These are phyloP conservation scores for Coregonus ussuriensis DNA, from an alignment of 2,797 vertebrate species.

Conservation along the genomic window DNA sequence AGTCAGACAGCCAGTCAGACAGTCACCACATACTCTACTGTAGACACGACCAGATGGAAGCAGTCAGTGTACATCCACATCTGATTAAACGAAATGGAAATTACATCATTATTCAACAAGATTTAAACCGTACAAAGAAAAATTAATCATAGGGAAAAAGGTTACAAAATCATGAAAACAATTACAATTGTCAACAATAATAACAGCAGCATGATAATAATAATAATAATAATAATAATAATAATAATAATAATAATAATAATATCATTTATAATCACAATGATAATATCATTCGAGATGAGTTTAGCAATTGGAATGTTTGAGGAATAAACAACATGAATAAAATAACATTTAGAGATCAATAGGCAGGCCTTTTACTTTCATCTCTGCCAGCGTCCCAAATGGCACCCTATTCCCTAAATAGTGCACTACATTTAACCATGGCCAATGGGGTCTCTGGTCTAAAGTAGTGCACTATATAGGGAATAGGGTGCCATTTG, in stretches of 20 bases:
- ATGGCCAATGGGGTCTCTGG: no score
- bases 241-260: slow-evolving; percentile 45
- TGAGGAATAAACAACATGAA: slow-evolving; percentile 28
- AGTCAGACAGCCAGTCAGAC: slow-evolving; percentile 47
- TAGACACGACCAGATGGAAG: slow-evolving; percentile 59
- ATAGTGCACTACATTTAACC: no score
- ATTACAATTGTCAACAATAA: slow-evolving; percentile 34
- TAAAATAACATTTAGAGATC: slow-evolving; percentile 44
- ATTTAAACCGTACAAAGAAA: slow-evolving; percentile 45
- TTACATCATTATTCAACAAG: slow-evolving; percentile 55
- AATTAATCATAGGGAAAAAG: slow-evolving; percentile 13
- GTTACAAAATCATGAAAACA: slow-evolving; percentile 38
- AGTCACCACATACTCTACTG: slow-evolving; percentile 32
- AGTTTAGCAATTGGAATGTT: slow-evolving; percentile 67
- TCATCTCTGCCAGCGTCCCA: not conserved
- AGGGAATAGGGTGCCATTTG: not conserved
- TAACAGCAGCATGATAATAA: slow-evolving; percentile 54
- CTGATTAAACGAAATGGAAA: slow-evolving; percentile 61
- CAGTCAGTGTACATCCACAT: slow-evolving; percentile 67
- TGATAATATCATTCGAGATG: slow-evolving; percentile 56
- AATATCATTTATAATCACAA: slow-evolving; percentile 53
- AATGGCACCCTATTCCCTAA: no score
- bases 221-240: slow-evolving; percentile 56
- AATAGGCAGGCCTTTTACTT: slow-evolving; percentile 32
- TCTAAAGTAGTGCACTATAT: not conserved